Percentiles rank a stretch among this genome's conserved stretches.
phyloP scores from a whole-genome alignment of 2,797 vertebrate genomes.

The Chelidonichthys spinosus region DNA sequence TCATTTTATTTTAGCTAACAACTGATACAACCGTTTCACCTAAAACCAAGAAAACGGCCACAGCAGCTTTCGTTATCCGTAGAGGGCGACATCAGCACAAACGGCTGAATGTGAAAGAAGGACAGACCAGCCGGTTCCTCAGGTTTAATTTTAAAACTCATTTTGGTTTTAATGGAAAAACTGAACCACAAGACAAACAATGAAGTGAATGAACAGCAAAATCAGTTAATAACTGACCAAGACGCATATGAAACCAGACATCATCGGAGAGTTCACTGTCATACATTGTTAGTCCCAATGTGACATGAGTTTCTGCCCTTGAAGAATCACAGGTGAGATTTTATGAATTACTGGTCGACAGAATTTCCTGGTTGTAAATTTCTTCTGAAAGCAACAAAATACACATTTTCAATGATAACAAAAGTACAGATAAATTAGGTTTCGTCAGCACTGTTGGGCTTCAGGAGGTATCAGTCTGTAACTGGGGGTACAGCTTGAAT shows the following conservation, averaged over 20 bases:
- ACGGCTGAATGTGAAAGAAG: background rate
- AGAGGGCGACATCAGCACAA: too few species aligned
- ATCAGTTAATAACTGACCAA: background rate
- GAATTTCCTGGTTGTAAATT: background rate
- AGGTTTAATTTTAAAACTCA: background rate
- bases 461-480: too few species aligned
- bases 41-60: too few species aligned
- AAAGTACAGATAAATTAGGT: background rate
- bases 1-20: too few species aligned
- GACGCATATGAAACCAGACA: background rate
- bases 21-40: too few species aligned
- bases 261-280: background rate
- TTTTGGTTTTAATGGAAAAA: background rate
- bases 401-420: background rate
- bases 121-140: background rate
- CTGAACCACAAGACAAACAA: background rate
- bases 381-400: background rate
- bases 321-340: background rate
- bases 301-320: background rate
- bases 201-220: background rate
- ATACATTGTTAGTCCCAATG: background rate
- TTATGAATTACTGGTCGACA: background rate
- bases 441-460: background rate
- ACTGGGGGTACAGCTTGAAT: background rate
- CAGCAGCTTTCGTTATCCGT: too few species aligned